phyloP scores from a whole-genome alignment of 2,797 vertebrate species.

The Alosa sapidissima region DNA sequence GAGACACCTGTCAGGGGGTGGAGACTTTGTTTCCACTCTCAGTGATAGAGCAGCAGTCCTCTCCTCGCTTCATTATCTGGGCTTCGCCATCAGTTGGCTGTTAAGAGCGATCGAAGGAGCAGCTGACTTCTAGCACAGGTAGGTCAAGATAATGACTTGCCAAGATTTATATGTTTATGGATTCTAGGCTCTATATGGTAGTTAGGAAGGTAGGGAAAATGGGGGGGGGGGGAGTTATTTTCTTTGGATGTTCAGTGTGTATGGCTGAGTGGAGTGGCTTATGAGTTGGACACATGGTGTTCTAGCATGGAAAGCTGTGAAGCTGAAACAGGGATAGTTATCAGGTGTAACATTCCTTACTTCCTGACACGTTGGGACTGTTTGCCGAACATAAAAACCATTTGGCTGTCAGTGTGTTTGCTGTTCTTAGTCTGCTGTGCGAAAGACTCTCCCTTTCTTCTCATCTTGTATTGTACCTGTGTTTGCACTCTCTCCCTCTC shows the following conservation, averaged over 20 bases:
- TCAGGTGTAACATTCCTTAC: not conserved
- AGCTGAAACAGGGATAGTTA: not conserved
- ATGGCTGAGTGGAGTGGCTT: not conserved
- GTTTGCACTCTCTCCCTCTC: conserved; percentile 9
- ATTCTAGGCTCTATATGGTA: not conserved
- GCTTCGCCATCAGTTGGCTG: conserved; percentile 9
- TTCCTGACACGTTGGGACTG: conserved; percentile 32
- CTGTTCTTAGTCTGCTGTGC: not conserved
- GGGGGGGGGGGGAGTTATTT: not conserved
- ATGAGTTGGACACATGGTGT: not conserved
- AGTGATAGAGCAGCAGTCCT: conserved; percentile 33
- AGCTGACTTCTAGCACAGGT: not conserved
- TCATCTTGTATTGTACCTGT: not conserved
- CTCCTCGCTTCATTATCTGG: not conserved
- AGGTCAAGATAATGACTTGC: not conserved
- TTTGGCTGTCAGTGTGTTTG: conserved; percentile 51
- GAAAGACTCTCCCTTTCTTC: not conserved
- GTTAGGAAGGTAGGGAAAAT: not conserved
- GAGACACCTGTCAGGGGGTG: conserved; percentile 70
- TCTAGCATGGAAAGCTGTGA: not conserved
- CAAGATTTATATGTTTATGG: not conserved
- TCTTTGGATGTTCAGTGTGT: not conserved
- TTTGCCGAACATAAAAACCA: conserved; percentile 46
- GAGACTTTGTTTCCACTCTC: conserved; percentile 40
- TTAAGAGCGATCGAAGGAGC: not conserved